These are phyloP conservation scores for Sinocyclocheilus grahami DNA, from an alignment of 2,113 vertebrate genomes.

Conservation along the genomic window DNA sequence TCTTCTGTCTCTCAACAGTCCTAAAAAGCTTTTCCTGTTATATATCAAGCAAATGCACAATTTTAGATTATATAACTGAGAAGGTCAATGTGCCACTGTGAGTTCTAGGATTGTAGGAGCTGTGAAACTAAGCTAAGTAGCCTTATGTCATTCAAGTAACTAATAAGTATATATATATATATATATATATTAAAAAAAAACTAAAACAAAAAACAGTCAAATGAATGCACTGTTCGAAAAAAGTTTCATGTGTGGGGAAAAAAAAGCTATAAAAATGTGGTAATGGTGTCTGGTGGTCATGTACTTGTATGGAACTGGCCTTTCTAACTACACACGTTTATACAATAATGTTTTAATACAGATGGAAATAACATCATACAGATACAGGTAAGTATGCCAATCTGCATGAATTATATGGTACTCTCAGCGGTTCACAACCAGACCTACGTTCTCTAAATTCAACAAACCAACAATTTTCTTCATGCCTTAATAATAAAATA, in stretches of 20 bases:
- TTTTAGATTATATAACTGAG: constrained; percentile 16
- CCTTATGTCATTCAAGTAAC: not conserved
- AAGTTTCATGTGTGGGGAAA: too few species aligned
- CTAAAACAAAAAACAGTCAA: not conserved
- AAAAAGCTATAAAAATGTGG: not conserved
- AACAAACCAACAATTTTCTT: not conserved
- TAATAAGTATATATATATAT: too few species aligned
- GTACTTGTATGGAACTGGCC: not conserved
- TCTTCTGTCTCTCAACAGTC: not conserved
- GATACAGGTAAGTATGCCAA: not conserved
- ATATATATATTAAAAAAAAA: too few species aligned
- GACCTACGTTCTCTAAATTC: constrained; percentile 1
- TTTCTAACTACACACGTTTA: not conserved
- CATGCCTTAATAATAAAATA: constrained; percentile 47
- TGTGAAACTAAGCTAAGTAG: constrained; percentile 2
- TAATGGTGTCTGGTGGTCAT: too few species aligned
- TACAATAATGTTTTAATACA: not conserved
- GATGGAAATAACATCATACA: not conserved
- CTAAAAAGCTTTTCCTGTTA: constrained; percentile 18
- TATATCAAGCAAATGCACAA: too few species aligned
- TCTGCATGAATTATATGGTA: not conserved
- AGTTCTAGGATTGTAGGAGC: not conserved
- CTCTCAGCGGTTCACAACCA: not conserved
- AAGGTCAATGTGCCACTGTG: not conserved
- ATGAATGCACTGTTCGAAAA: too few species aligned